phyloP scores from a whole-genome alignment of 2,888 invertebrate species.

The Meteorus colon region DNA sequence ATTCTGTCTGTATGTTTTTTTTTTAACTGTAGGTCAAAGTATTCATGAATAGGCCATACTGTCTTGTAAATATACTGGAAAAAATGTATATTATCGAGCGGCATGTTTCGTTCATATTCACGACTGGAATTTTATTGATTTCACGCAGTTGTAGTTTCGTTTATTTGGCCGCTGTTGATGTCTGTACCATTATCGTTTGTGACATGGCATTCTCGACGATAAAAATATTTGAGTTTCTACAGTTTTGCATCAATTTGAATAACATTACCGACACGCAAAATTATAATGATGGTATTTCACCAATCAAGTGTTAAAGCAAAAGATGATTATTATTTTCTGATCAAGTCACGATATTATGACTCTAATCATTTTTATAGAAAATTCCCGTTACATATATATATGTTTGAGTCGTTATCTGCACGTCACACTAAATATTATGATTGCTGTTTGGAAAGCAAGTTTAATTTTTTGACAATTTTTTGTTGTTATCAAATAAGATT shows the following conservation, averaged over 20 bases:
- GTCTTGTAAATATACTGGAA: background rate
- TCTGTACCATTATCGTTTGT: background rate
- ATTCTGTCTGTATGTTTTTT: background rate
- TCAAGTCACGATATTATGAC: slow-evolving; percentile 22
- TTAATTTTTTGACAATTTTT: slow-evolving; percentile 8
- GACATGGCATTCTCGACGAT: slow-evolving; percentile 6
- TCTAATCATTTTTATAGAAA: background rate
- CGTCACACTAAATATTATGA: background rate
- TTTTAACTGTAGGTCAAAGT: slow-evolving; percentile 13
- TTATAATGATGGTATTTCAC: slow-evolving; percentile 31
- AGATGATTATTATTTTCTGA: slow-evolving; percentile 32
- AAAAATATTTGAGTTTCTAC: slow-evolving; percentile 25
- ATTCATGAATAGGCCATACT: slow-evolving; percentile 13
- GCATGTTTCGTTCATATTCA: slow-evolving; percentile 4
- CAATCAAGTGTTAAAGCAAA: slow-evolving; percentile 32
- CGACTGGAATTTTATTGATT: slow-evolving; percentile 6
- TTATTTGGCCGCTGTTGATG: background rate
- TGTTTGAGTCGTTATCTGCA: background rate
- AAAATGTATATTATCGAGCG: background rate
- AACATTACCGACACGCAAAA: slow-evolving; percentile 25
- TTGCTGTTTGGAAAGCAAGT: background rate
- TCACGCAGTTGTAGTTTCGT: background rate
- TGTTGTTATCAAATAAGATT: background rate
- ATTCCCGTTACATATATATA: slow-evolving; percentile 9
- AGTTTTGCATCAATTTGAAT: slow-evolving; percentile 28